Evolutionary conservation across 2,797 vertebrate species (phyloP).

Genomic region (Anabacerthia variegaticeps): DNA sequence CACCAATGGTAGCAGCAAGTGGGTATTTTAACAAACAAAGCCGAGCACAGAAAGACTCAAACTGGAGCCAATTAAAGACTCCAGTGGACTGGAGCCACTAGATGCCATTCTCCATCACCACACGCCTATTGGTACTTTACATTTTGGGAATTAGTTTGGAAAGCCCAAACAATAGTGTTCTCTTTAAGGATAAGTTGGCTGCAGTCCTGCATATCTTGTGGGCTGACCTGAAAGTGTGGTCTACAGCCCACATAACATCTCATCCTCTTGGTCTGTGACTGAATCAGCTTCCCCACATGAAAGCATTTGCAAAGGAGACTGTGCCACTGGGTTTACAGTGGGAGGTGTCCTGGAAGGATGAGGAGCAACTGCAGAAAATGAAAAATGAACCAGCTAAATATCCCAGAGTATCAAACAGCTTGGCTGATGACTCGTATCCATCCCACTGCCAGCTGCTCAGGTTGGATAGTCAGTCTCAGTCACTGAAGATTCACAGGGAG

Average conservation of each 20-base stretch:
- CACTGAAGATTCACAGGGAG: background rate
- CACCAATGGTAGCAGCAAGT: background rate
- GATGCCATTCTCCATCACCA: background rate
- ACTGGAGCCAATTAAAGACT: background rate
- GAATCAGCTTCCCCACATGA: slow-evolving; percentile 1
- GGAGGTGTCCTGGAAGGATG: background rate
- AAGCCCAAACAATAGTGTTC: background rate
- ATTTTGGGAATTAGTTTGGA: slow-evolving; percentile 36
- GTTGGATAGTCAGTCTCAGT: background rate
- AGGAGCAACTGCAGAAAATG: background rate
- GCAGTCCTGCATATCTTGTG: background rate
- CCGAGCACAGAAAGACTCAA: background rate
- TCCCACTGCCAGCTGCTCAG: background rate
- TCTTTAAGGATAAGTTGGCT: background rate
- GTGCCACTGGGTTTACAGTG: background rate
- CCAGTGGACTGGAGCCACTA: background rate
- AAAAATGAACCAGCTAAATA: background rate
- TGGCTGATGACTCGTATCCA: background rate
- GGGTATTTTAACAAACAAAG: background rate
- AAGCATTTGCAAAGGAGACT: background rate
- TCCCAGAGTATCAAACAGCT: background rate
- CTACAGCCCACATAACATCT: background rate
- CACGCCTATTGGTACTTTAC: background rate
- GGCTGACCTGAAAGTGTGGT: background rate
- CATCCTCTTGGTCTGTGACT: background rate